These are phyloP conservation scores for Heliconius congener DNA, from an alignment of 1,140 invertebrate species.

Conservation along the genomic window DNA sequence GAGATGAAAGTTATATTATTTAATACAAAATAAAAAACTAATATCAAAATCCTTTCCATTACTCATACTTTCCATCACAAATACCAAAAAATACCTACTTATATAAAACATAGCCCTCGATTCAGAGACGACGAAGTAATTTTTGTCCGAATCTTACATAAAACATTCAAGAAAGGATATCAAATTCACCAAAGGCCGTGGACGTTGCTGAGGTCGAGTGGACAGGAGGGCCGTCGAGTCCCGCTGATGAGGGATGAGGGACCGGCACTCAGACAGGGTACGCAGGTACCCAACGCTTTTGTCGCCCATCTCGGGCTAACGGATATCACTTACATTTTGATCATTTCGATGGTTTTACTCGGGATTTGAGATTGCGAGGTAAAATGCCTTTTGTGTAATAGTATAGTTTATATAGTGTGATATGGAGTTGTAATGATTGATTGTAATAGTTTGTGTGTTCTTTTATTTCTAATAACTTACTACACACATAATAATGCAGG, in stretches of 20 bases:
- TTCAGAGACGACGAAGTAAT: neutral
- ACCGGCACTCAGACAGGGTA: conserved; percentile 34
- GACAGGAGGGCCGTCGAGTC: conserved; percentile 45
- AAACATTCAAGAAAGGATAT: conserved; percentile 26
- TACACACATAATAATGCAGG: no score
- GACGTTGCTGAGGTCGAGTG: conserved; percentile 46
- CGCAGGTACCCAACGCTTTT: conserved; percentile 31
- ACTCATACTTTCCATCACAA: no score
- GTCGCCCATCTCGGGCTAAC: conserved; percentile 23
- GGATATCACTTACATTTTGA: conserved; percentile 16
- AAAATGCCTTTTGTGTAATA: neutral
- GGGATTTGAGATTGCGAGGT: neutral
- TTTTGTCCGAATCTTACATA: neutral
- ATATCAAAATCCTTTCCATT: no score
- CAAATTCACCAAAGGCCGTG: conserved; percentile 39
- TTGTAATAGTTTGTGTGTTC: no score
- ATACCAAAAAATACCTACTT: no score
- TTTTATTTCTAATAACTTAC: no score
- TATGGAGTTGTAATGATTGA: no score
- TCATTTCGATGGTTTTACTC: conserved; percentile 14
- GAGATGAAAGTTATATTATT: no score
- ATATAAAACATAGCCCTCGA: neutral
- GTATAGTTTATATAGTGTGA: neutral
- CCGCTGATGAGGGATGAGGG: conserved; percentile 50
- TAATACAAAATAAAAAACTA: no score